Evolutionary conservation across 1,140 invertebrate species (phyloP), one percentile per base, ranked within the genome.

Genomic region (Heliconius nattereri): DNA sequence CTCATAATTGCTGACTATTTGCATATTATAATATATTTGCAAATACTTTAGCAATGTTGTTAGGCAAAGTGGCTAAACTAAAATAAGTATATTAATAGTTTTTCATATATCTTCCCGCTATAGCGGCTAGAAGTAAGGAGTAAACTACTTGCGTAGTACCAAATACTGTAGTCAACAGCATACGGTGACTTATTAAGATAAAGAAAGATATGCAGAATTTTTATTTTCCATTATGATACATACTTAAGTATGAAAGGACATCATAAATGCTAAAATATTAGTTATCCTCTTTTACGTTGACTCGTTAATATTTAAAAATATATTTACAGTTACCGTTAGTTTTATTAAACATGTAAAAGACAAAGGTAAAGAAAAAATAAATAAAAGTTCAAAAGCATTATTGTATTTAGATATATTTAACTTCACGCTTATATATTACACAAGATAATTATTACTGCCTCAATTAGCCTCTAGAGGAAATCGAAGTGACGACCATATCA

Each of bases 1-100:
- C 60, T 66, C 11, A 29, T 66, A 66, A 66, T 66, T 66, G n/a
- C 60, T 66, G 29, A 66, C 3, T 29, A 66, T 66, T 66, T 66
- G 26, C 60, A 66, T 66, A 66, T 66, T 26, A 23, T 16, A 66
- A 66, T 29, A 13, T 66, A 29, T 66, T 66, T 26, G 13, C 23
- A 26, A 29, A 13, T 3, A 23, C 11, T 66, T 66, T 29, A 66
- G 23, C 23, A 66, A 13, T 19, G 3, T 11, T 5, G 26, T 16
- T 13, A 66, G 26, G 3, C 60, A 66, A 66, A 66, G 3, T 6
- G 26, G 54, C 9, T n/a, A 8, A 57, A 57, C 54, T 9, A n/a
- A 23, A 23, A 57, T 26, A 66, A 29, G 7, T 9, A 66, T 13
- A 66, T 66, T 66, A 29, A 1, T 66, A 16, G 13, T 66, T 29